Evolutionary conservation across 2,113 vertebrate species (phyloP), one percentile per base, ranked within the genome.

Genomic region (Pseudopipra pipra): DNA sequence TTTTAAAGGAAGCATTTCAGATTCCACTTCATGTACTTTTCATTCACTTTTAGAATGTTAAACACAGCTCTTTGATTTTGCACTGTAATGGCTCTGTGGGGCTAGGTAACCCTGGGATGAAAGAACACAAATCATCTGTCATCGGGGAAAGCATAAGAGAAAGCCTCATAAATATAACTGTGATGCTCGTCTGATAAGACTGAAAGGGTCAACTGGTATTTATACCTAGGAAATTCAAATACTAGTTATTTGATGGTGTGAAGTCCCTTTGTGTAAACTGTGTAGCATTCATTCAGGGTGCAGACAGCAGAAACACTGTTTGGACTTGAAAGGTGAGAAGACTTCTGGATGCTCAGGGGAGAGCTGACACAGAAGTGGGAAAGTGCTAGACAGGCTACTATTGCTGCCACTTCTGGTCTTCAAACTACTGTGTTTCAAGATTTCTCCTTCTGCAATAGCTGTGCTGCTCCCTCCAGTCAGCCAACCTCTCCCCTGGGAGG

Each of bases 1-100:
- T 93, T 92, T 89, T 78, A 83, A 39, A 85, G 83, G 65, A 87
- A 88, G 51, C 14, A 30, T 83, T 94, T 88, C 19, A 82, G 70
- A 43, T 76, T 86, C 46, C 30, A 59, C 13, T 70, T 91, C 7
- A 6, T 1, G 2, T 43, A 71, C 24, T 74, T 83, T 77, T 84
- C 9, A 65, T 87, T 86, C 8, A 5, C 31, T 89, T 93, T 92
- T 75, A 49, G n/a, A 70, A 30, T 22, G 23, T 47, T 75, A 75
- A 90, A 65, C 16, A 30, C 23, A 33, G 41, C 20, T 79, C n/a
- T 93, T 84, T 70, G 77, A 73, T 91, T 85, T 90, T 94, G 41
- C 54, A 12, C 24, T 78, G 52, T 61, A 63, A 71, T 77, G 68
- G 19, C 47, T 62, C 39, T 88, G 67, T 83, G 65, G 31, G 76